A percentile compares a stretch with the other conserved stretches of the same genome.
Evolutionary conservation across 2,797 vertebrate species (phyloP).

Genomic region (Gymnothorax javanicus): DNA sequence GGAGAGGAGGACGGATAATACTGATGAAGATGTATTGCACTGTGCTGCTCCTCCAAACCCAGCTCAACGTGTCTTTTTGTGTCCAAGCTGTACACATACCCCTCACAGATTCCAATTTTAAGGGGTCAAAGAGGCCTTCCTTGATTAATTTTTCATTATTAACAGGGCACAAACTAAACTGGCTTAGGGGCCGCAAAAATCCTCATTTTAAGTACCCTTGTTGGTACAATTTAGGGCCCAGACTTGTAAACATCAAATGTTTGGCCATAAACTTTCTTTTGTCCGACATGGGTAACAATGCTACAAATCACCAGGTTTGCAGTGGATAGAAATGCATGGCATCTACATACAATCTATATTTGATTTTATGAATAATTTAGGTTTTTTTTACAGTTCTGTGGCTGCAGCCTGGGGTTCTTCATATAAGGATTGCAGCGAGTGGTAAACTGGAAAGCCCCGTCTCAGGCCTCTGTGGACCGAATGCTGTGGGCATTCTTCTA

Average conservation of each 20-base stretch:
- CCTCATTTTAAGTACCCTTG: constrained; percentile 20
- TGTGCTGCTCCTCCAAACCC: constrained; percentile 42
- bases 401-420: constrained; percentile 35
- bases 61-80: constrained; percentile 24
- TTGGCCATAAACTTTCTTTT: constrained; percentile 7
- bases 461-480: constrained; percentile 42
- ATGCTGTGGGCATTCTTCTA: constrained; percentile 52
- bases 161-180: constrained; percentile 41
- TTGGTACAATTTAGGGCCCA: constrained; percentile 29
- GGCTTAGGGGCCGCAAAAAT: constrained; percentile 31
- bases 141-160: constrained; percentile 53
- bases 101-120: constrained; percentile 32
- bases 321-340: constrained; percentile 36
- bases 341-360: constrained; percentile 37
- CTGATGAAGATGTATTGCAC: constrained; percentile 45
- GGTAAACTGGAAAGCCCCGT: constrained; percentile 53
- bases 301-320: constrained; percentile 35
- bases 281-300: constrained; percentile 14
- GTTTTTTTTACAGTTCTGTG: constrained; percentile 51
- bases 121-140: constrained; percentile 49
- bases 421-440: constrained; percentile 49
- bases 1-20: constrained; percentile 28
- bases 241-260: neutral
- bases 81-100: constrained; percentile 39
- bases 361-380: constrained; percentile 55